Evolutionary conservation across 2,888 invertebrate genomes (phyloP).

Genomic region (Andrena minutula): DNA sequence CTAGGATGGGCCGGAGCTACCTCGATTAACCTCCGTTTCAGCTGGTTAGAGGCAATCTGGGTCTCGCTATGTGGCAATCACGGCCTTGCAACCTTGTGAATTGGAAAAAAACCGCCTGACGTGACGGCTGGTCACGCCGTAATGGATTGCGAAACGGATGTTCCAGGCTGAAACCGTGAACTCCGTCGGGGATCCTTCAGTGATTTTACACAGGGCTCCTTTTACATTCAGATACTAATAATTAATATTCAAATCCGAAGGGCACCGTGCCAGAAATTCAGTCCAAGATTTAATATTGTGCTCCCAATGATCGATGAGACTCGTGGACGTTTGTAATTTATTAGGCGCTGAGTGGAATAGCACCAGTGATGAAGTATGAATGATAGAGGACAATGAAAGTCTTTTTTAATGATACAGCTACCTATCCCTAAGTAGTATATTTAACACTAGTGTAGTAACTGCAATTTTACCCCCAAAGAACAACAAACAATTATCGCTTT

Average conservation of each 20-base stretch:
- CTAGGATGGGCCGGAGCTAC: conserved; percentile 43
- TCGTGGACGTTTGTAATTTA: not conserved
- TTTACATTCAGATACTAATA: not conserved
- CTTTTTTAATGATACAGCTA: too few relatives aligned
- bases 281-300: not conserved
- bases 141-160: conserved; percentile 37
- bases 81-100: conserved; percentile 51
- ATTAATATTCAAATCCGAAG: not conserved
- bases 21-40: conserved; percentile 60
- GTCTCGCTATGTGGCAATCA: conserved; percentile 50
- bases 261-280: not conserved
- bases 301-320: not conserved
- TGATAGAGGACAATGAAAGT: too few relatives aligned
- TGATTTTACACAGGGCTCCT: not conserved
- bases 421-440: too few relatives aligned
- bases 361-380: too few relatives aligned
- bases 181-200: not conserved
- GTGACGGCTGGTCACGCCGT: conserved; percentile 48
- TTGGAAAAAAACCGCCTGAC: conserved; percentile 40
- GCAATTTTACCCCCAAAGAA: too few relatives aligned
- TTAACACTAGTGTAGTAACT: too few relatives aligned
- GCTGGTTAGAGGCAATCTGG: conserved; percentile 46
- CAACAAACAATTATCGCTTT: too few relatives aligned
- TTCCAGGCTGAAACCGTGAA: conserved; percentile 19
- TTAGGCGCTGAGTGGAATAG: too few relatives aligned